Conservation (phyloP, 2,888 invertebrate species). For the Schrankia costaestrigalis region DNA sequence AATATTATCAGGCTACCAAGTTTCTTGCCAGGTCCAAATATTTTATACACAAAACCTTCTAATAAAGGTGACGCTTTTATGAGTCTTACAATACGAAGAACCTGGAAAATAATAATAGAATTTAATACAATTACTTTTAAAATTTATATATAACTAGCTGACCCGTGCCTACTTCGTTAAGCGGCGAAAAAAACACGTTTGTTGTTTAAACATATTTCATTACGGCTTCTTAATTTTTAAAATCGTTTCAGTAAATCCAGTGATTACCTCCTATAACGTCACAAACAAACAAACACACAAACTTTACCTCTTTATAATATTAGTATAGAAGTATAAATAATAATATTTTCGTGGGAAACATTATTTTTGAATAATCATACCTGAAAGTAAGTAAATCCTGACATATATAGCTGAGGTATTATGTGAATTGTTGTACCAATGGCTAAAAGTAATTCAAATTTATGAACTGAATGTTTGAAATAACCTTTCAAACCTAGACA, state of each 20-base stretch:
- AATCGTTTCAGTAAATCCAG: too few relatives aligned
- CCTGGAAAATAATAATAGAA: conserved; percentile 76
- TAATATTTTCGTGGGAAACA: too few relatives aligned
- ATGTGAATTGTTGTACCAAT: conserved; percentile 97
- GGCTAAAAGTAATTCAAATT: conserved; percentile 96
- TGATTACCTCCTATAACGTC: too few relatives aligned
- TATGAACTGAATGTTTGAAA: conserved; percentile 97
- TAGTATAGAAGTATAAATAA: too few relatives aligned
- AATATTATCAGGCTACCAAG: conserved; percentile 99
- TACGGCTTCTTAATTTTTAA: too few relatives aligned
- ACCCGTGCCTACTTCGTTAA: background rate
- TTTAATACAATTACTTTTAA: background rate
- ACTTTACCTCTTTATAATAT: too few relatives aligned
- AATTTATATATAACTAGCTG: too few relatives aligned
- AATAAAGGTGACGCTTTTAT: conserved; percentile 99
- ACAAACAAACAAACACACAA: too few relatives aligned
- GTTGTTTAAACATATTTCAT: background rate
- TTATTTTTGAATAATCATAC: conserved; percentile 60
- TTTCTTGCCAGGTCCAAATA: conserved; percentile 97
- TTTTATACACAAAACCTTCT: conserved; percentile 98
- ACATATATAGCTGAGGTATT: conserved; percentile 94
- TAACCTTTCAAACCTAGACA: conserved; percentile 97
- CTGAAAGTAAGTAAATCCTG: conserved; percentile 98
- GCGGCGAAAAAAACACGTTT: background rate
- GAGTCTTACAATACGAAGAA: conserved; percentile 94